phyloP scores from a whole-genome alignment of 2,888 invertebrate species.

The Cataglyphis albicans region DNA sequence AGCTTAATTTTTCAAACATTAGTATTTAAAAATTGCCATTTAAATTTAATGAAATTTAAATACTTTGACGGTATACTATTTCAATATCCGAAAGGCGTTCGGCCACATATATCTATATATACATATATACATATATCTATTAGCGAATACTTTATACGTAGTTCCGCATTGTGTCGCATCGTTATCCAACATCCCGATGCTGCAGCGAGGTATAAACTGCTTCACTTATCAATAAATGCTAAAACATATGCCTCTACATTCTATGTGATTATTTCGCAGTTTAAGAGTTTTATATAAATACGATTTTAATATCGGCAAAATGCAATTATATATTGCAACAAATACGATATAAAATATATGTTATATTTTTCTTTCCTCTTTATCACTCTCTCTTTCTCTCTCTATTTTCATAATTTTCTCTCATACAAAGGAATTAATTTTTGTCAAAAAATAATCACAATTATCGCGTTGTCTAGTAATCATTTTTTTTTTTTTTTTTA shows the following conservation, averaged over 20 bases:
- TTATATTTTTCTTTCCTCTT: background rate
- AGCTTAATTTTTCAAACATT: background rate
- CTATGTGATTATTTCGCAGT: background rate
- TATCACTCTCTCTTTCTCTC: background rate
- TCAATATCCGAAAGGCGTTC: background rate
- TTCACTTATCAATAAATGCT: conserved; percentile 25
- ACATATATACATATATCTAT: background rate
- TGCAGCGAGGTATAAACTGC: conserved; percentile 10
- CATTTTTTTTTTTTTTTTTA: background rate
- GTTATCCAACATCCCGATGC: conserved; percentile 37
- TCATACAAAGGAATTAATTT: background rate
- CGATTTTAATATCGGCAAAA: background rate
- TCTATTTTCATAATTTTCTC: background rate
- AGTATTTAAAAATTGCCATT: background rate
- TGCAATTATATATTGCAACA: background rate
- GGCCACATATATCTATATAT: background rate
- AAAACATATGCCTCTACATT: background rate
- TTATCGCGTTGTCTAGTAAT: background rate
- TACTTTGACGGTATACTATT: background rate
- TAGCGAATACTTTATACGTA: conserved; percentile 22
- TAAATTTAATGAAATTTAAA: background rate
- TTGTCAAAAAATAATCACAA: background rate
- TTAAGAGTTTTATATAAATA: background rate
- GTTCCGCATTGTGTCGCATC: conserved; percentile 50
- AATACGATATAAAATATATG: background rate